A percentile compares a stretch with the other conserved stretches of the same genome.
Evolutionary conservation across 2,888 invertebrate genomes (phyloP).

Genomic region (Chymomyza caudatula): DNA sequence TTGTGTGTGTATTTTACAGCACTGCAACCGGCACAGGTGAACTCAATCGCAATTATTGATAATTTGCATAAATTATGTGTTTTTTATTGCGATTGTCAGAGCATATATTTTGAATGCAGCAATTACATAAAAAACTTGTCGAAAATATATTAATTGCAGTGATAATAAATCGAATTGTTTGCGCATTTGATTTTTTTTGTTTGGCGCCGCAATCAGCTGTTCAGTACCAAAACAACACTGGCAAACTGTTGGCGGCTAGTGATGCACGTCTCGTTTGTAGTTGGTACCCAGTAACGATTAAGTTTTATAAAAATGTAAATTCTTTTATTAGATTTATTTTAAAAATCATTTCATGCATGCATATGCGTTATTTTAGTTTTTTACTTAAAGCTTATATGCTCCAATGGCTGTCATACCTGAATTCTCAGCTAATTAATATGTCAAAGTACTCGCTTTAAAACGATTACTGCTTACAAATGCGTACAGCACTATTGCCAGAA

Average conservation of each 20-base stretch:
- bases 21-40: neutral
- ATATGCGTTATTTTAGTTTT: neutral
- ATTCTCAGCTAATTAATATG: neutral
- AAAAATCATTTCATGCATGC: neutral
- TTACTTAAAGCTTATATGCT: neutral
- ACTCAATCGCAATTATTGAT: neutral
- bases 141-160: neutral
- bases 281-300: neutral
- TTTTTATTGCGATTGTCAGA: neutral
- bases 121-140: neutral
- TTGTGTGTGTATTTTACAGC: neutral
- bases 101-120: neutral
- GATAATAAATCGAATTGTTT: neutral
- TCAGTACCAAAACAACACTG: neutral
- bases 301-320: neutral
- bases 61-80: neutral
- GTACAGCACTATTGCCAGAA: conserved; percentile 46
- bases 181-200: neutral
- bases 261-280: neutral
- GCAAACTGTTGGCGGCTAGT: neutral
- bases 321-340: neutral
- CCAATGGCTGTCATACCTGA: neutral
- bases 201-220: neutral
- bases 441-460: conserved; percentile 2
- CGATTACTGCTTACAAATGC: conserved; percentile 17